Conservation (phyloP, 2,888 invertebrate genomes). For the Tetanocera ferruginea region DNA sequence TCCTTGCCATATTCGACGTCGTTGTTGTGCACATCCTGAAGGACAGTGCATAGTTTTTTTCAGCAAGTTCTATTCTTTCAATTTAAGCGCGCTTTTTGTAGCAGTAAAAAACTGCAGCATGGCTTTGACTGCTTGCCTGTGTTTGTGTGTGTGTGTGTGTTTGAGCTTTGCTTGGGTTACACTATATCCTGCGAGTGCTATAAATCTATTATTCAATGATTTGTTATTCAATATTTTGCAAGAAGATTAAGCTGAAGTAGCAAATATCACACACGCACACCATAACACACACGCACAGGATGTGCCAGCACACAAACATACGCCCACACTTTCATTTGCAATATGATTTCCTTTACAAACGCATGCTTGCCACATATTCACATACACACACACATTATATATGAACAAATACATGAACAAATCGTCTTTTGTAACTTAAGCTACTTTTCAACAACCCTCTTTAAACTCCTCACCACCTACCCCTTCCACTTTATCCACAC, state of each 20-base stretch:
- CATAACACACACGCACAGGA: neutral
- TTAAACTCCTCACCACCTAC: neutral
- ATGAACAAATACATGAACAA: no score
- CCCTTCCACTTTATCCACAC: neutral
- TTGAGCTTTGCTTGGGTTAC: conserved; percentile 43
- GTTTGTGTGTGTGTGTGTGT: conserved; percentile 15
- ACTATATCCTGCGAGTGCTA: conserved; percentile 58
- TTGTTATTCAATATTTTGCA: conserved; percentile 67
- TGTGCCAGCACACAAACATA: neutral
- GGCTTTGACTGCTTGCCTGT: neutral
- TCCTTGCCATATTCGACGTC: neutral
- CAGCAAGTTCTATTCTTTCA: conserved; percentile 35
- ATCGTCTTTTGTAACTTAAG: no score
- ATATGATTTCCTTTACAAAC: no score
- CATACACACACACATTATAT: no score
- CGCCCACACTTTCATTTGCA: no score
- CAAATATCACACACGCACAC: conserved; percentile 50
- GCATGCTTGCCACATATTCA: no score
- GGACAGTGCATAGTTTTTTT: conserved; percentile 13
- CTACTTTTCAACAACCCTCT: no score
- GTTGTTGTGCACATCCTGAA: conserved; percentile 47
- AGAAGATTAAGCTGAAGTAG: conserved; percentile 63
- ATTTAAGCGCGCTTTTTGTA: no score
- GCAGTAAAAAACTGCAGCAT: no score
- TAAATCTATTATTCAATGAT: conserved; percentile 66